Percentiles rank a stretch among this genome's conserved stretches.
These are phyloP conservation scores for Aphodius sticticus DNA, from an alignment of 2,888 invertebrate genomes.

Conservation along the genomic window DNA sequence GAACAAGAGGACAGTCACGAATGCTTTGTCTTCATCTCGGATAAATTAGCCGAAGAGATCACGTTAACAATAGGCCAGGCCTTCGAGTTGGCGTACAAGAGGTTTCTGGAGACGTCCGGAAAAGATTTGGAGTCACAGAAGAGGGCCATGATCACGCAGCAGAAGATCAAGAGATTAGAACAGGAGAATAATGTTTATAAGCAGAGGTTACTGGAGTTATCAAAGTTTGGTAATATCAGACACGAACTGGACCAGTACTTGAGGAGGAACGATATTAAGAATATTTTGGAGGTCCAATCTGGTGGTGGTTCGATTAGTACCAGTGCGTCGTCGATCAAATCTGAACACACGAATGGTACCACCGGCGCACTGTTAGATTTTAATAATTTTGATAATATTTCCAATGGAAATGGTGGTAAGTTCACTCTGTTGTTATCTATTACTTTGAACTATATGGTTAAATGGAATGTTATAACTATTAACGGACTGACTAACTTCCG, in stretches of 20 bases:
- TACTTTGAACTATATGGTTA: neutral
- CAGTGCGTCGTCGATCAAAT: constrained; percentile 32
- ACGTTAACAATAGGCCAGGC: constrained; percentile 98
- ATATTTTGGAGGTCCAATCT: constrained; percentile 60
- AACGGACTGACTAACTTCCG: no score
- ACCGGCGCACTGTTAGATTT: constrained; percentile 54
- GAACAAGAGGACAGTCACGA: constrained; percentile 81
- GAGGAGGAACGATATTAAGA: constrained; percentile 62
- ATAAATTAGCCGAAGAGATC: constrained; percentile 96
- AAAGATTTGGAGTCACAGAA: constrained; percentile 88
- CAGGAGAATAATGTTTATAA: constrained; percentile 85
- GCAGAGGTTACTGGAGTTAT: constrained; percentile 77
- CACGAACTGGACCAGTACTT: constrained; percentile 63
- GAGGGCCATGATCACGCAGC: constrained; percentile 77
- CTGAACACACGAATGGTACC: constrained; percentile 44
- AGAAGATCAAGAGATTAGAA: constrained; percentile 87
- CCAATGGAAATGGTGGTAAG: constrained; percentile 55
- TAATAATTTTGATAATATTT: constrained; percentile 43
- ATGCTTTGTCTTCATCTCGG: constrained; percentile 97
- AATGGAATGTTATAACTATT: no score
- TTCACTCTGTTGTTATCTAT: constrained; percentile 23
- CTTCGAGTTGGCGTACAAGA: constrained; percentile 95
- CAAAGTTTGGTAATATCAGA: constrained; percentile 63
- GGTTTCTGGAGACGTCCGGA: constrained; percentile 91
- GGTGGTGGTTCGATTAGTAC: constrained; percentile 35